These are phyloP conservation scores for Eleutherodactylus coqui DNA, from an alignment of 2,797 vertebrate species.

Conservation along the genomic window DNA sequence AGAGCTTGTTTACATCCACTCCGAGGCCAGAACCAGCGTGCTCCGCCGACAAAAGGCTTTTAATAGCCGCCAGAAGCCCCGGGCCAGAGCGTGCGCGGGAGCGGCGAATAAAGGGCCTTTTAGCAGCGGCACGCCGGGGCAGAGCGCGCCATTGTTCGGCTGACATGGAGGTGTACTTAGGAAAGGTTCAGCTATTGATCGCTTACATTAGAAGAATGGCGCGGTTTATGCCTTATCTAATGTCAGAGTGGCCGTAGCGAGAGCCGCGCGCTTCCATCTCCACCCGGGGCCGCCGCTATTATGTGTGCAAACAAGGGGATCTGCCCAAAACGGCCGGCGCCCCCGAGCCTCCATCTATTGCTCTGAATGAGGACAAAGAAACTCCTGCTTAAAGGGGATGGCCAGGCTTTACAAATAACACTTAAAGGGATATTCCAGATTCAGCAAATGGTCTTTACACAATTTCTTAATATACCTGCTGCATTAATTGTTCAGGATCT, in stretches of 20 bases:
- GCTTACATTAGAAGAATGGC: constrained; percentile 35
- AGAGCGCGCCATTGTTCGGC: constrained; percentile 23
- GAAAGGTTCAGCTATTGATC: constrained; percentile 57
- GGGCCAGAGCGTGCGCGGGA: neutral
- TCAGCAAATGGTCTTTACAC: no score
- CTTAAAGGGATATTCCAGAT: neutral
- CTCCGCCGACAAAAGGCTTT: constrained; percentile 16
- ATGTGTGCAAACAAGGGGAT: neutral
- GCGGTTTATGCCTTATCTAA: neutral
- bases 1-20: neutral
- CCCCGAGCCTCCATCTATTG: neutral
- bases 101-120: constrained; percentile 31
- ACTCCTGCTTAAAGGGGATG: neutral
- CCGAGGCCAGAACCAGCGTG: constrained; percentile 20
- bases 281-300: neutral
- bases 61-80: neutral
- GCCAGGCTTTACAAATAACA: no score
- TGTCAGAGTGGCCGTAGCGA: neutral
- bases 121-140: constrained; percentile 20
- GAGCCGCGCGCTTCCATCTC: neutral
- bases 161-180: constrained; percentile 32
- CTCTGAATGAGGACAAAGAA: no score
- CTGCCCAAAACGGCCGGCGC: neutral
- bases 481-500: neutral
- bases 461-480: no score